These are phyloP conservation scores for Epizoanthus scotinus DNA, from an alignment of 92 coral and sea anemone species.

Conservation along the genomic window DNA sequence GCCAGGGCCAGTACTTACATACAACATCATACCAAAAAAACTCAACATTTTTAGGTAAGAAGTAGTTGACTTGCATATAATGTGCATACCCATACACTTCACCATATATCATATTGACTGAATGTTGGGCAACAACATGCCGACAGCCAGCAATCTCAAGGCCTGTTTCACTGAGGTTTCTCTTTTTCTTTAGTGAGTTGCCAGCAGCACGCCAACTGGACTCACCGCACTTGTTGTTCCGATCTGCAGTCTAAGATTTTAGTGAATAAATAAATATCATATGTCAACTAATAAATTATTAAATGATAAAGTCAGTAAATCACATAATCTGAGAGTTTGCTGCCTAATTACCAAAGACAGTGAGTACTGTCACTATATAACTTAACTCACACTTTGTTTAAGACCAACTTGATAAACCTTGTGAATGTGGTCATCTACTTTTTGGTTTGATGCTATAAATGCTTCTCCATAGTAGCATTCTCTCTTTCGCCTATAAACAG, in stretches of 20 bases:
- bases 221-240: conserved; percentile 47
- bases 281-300: no score
- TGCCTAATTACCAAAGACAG: no score
- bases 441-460: no score
- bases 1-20: conserved; percentile 79
- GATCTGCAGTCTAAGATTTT: conserved; percentile 21
- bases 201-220: conserved; percentile 60
- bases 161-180: conserved; percentile 53
- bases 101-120: conserved; percentile 56
- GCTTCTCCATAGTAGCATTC: no score
- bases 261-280: no score
- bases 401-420: no score
- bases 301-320: no score
- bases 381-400: no score
- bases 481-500: no score
- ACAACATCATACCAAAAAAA: conserved; percentile 73
- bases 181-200: conserved; percentile 32
- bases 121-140: conserved; percentile 50
- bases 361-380: no score
- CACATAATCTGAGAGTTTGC: no score
- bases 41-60: conserved; percentile 44
- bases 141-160: conserved; percentile 64
- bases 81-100: conserved; percentile 73
- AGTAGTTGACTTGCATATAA: conserved; percentile 41
- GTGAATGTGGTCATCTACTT: no score